A percentile compares a stretch with the other conserved stretches of the same genome.
Evolutionary conservation across 2,888 invertebrate genomes (phyloP).

Genomic region (Barypeithes pellucidus): DNA sequence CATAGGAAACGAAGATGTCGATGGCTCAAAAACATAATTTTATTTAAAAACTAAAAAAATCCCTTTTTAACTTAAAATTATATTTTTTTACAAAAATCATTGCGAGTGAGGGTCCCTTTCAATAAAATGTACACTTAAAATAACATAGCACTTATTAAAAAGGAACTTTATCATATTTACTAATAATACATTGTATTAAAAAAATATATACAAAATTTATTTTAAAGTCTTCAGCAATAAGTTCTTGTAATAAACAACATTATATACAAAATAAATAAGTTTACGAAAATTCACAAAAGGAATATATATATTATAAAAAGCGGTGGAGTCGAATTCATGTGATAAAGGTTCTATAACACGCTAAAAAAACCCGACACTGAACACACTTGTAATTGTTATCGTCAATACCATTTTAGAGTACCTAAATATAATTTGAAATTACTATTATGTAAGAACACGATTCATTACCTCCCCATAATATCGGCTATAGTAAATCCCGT

Average conservation of each 20-base stretch:
- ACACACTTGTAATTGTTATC: no score
- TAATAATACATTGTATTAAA: slow-evolving; percentile 21
- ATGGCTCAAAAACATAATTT: no score
- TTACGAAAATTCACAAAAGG: background rate
- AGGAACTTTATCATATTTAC: slow-evolving; percentile 38
- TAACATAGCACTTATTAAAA: slow-evolving; percentile 16
- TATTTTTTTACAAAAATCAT: slow-evolving; percentile 28
- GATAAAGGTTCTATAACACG: no score
- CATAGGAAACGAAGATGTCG: no score
- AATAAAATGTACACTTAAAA: slow-evolving; percentile 39
- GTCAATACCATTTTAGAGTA: no score
- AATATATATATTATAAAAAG: background rate
- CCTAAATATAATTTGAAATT: no score
- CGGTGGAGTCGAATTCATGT: no score
- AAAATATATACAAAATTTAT: slow-evolving; percentile 9
- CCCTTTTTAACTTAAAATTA: background rate
- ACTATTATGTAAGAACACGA: no score
- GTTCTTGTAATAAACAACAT: background rate
- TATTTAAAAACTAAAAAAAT: background rate
- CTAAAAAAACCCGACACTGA: no score
- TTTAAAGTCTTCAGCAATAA: slow-evolving; percentile 42
- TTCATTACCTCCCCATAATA: slow-evolving; percentile 87
- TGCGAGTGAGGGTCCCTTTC: slow-evolving; percentile 51
- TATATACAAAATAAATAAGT: background rate
- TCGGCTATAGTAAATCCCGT: slow-evolving; percentile 94